Evolutionary conservation across 1,140 invertebrate species (phyloP).

Genomic region (Cydia strobilella): DNA sequence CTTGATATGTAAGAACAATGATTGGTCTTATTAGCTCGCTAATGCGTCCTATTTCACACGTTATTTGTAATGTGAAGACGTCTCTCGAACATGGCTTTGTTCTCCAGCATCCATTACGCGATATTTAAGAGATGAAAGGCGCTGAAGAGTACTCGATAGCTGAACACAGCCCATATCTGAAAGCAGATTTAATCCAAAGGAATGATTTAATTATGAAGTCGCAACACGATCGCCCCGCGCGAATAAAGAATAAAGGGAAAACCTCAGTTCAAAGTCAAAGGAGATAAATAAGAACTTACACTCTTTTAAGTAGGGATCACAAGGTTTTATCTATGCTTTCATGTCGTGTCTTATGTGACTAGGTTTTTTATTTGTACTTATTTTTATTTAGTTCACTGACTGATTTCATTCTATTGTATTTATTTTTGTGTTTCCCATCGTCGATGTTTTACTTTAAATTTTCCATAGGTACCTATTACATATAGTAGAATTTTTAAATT

Average conservation of each 20-base stretch:
- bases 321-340: slow-evolving; percentile 49
- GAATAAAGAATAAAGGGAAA: slow-evolving; percentile 48
- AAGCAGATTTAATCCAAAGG: slow-evolving; percentile 54
- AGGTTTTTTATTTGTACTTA: neutral
- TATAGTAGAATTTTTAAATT: neutral
- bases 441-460: neutral
- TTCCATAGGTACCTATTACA: neutral
- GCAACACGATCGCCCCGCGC: slow-evolving; percentile 49
- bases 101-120: slow-evolving; percentile 25
- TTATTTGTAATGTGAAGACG: slow-evolving; percentile 26
- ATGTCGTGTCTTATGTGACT: neutral
- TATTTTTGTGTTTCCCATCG: neutral
- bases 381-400: neutral
- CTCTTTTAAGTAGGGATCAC: slow-evolving; percentile 52
- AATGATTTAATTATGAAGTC: slow-evolving; percentile 62
- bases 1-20: neutral
- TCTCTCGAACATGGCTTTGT: slow-evolving; percentile 30
- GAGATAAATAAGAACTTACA: slow-evolving; percentile 56
- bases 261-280: slow-evolving; percentile 49
- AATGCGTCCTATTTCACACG: slow-evolving; percentile 31
- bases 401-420: neutral
- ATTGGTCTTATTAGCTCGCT: slow-evolving; percentile 12
- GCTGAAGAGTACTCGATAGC: slow-evolving; percentile 46
- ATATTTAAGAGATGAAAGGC: slow-evolving; percentile 43
- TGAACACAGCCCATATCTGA: slow-evolving; percentile 49